Percentiles rank a stretch among this genome's conserved stretches.
These are phyloP conservation scores for Chloebia gouldiae DNA, from an alignment of 2,113 vertebrate species.

Conservation along the genomic window DNA sequence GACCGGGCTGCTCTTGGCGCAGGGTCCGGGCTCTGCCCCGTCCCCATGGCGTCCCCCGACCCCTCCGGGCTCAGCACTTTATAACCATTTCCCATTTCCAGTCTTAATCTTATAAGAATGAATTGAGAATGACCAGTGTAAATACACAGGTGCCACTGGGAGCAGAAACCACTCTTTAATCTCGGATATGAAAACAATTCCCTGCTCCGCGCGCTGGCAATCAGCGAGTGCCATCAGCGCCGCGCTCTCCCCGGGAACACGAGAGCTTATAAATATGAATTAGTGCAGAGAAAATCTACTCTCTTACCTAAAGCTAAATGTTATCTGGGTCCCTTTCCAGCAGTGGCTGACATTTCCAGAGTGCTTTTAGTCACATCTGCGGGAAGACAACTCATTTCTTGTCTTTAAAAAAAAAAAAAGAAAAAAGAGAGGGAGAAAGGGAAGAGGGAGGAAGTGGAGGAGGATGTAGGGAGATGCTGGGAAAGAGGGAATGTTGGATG, in stretches of 20 bases:
- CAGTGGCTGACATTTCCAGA: constrained; percentile 72
- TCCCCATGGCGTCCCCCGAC: background rate
- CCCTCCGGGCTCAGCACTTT: background rate
- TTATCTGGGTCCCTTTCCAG: constrained; percentile 70
- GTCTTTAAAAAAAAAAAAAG: background rate
- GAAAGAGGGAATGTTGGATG: background rate
- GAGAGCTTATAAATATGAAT: constrained; percentile 76
- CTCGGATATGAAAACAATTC: constrained; percentile 64
- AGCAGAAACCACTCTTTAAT: constrained; percentile 61
- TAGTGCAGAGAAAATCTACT: constrained; percentile 69
- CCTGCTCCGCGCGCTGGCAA: constrained; percentile 55
- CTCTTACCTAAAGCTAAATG: constrained; percentile 75
- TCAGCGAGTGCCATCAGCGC: constrained; percentile 59
- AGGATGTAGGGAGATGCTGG: background rate
- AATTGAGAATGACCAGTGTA: constrained; percentile 60
- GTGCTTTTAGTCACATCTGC: constrained; percentile 64
- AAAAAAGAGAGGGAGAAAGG: background rate
- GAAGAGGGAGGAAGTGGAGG: background rate
- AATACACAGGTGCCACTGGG: constrained; percentile 64
- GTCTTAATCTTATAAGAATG: constrained; percentile 60
- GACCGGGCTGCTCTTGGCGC: accelerated
- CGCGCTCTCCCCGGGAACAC: constrained; percentile 56
- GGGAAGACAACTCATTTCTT: constrained; percentile 66
- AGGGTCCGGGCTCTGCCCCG: background rate
- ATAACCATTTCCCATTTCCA: constrained; percentile 52